Evolutionary conservation across 37 sponge, comb jelly and placozoan genomes (phyloP), one percentile per base, ranked within the genome.

Genomic region (Petrosia ficiformis): DNA sequence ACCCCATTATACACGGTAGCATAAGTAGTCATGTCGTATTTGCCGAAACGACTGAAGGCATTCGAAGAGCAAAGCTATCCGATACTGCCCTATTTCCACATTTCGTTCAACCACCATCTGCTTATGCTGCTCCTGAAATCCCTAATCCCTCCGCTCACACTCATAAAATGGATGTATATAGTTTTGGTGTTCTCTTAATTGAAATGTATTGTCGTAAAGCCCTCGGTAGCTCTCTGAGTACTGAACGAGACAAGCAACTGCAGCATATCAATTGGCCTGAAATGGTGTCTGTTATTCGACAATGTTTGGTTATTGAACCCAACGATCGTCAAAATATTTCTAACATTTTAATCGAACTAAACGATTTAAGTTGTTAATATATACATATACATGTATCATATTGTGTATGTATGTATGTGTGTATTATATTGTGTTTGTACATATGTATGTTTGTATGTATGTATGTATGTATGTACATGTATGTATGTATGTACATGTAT

Each of bases 161-260:
- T n/a, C 22, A 24, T 26, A 5, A 8, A n/a, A n/a, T 11, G 5
- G 63, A 61, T 22, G n/a, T 61, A 26, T 61, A 61, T n/a, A 22
- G 63, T n/a, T 61, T n/a, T 61, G 63, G 63, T 26, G 28, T 11
- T 61, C 5, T 61, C 5, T 22, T 61, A n/a, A 61, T 61, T 61
- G 63, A 61, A 22, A 61, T 61, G 63, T 26, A 26, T n/a, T 26
- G 26, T 22, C 63, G 63, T 25, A n/a, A 61, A 61, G 63, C 22
- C 25, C 63, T n/a, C 5, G 63, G 28, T 6, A 61, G 25, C 25
- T 26, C 28, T 8, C 14, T 8, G 8, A n/a, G 28, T 5, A 48
- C 54, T 16, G 28, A 61, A 29, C 22, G 28, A n/a, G 63, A 61
- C 22, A 11, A 61, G 63, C 63, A 61, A 22, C 5, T 61, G 6